These are phyloP conservation scores for Tuta absoluta DNA, from an alignment of 2,888 invertebrate species.

Conservation along the genomic window DNA sequence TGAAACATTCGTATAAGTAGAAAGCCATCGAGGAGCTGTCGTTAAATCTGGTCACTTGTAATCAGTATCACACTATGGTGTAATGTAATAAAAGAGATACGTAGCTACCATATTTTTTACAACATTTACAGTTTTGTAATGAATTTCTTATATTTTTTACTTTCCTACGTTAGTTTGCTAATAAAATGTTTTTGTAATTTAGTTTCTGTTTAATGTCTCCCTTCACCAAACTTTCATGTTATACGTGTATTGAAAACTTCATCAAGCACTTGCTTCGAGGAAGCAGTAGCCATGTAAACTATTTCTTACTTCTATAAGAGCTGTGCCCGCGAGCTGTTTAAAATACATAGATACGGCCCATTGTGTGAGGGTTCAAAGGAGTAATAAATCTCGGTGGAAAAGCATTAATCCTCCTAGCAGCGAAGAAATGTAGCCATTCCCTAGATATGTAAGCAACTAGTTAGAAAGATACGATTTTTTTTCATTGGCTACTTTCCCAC, in stretches of 20 bases:
- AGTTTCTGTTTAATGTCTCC: slow-evolving; percentile 32
- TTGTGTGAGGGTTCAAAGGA: slow-evolving; percentile 27
- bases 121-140: slow-evolving; percentile 77
- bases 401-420: slow-evolving; percentile 37
- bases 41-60: slow-evolving; percentile 52
- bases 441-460: neutral
- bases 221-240: neutral
- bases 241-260: neutral
- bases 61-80: slow-evolving; percentile 55
- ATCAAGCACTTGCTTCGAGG: neutral
- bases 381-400: slow-evolving; percentile 37
- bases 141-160: slow-evolving; percentile 79
- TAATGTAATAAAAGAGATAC: slow-evolving; percentile 50
- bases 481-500: slow-evolving; percentile 18
- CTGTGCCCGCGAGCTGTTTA: slow-evolving; percentile 8
- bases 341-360: slow-evolving; percentile 16
- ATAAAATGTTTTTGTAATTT: slow-evolving; percentile 79
- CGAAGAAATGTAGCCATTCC: slow-evolving; percentile 2
- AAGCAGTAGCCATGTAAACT: neutral
- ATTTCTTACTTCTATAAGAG: slow-evolving; percentile 5
- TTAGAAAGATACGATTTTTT: neutral
- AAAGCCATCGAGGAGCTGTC: slow-evolving; percentile 27
- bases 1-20: slow-evolving; percentile 8
- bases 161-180: slow-evolving; percentile 81
- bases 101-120: slow-evolving; percentile 74